These are phyloP conservation scores for Epinotia nisella DNA, from an alignment of 2,888 invertebrate genomes.

Conservation along the genomic window DNA sequence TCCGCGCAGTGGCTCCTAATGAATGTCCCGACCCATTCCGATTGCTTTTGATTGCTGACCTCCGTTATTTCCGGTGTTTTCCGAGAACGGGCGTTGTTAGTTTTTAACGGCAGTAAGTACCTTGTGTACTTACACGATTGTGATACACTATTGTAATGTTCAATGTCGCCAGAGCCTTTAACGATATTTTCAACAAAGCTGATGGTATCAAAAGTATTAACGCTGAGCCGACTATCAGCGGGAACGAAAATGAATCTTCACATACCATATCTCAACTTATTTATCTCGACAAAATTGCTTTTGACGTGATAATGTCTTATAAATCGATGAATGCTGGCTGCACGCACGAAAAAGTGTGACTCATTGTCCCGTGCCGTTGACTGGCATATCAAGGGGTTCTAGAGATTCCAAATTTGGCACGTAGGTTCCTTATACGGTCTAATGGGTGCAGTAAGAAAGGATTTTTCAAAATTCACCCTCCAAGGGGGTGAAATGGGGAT, in stretches of 20 bases:
- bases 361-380: no score
- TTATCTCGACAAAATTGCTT: conserved; percentile 38
- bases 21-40: conserved; percentile 31
- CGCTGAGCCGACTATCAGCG: conserved; percentile 17
- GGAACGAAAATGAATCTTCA: conserved; percentile 20
- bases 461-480: no score
- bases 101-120: conserved; percentile 26
- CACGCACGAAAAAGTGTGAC: no score
- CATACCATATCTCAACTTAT: conserved; percentile 29
- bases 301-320: no score
- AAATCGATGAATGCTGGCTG: no score
- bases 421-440: no score
- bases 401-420: no score
- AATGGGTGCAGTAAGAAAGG: no score
- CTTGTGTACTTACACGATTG: conserved; percentile 2
- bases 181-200: conserved; percentile 12
- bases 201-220: conserved; percentile 29
- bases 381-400: no score
- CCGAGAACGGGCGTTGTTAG: conserved; percentile 20
- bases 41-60: conserved; percentile 41
- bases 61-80: conserved; percentile 38
- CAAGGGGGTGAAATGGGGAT: no score
- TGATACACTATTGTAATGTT: conserved; percentile 10
- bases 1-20: conserved; percentile 38
- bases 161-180: conserved; percentile 17